Base-by-base conservation (phyloP, 2,888 invertebrate genomes). In the Timema cristinae region DNA sequence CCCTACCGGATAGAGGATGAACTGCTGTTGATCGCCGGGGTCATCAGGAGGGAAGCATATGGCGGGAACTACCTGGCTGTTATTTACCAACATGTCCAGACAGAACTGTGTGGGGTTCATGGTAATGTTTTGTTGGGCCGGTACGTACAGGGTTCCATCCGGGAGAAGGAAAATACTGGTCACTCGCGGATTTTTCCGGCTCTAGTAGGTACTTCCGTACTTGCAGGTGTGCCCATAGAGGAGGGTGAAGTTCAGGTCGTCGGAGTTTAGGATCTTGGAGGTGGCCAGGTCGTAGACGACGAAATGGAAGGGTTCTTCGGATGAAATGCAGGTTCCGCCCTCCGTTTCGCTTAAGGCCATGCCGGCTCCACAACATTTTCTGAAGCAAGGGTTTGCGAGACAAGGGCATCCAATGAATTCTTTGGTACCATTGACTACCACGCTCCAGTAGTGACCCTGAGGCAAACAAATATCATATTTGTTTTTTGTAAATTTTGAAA, bases 81-180 rank as follows among this genome's bases (percentile, higher is more conserved):
- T 54, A 2, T 49, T 49, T 51, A 50, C 50, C 16, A 70, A 54
- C 16, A 50, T 59, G 47, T 74, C 73, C 32, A 73, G 66, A 61
- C 73, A 73, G 72, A 73, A 75, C 61, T 72, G 50, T 51, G 69
- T 69, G 47, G 48, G 50, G 52, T 66, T 59, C 69, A 51, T 67
- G 51, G 52, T 67, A 50, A 48, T 67, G 11, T 69, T 50, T 67
- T 77, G 10, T 32, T 32, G 63, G 0, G 10, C 32, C 48, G 50
- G 56, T 15, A 72, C 52, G 54, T 72, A 50, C 32, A 81, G 73
- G 0, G 74, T 76, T 6, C 82, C 81, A 66, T 81, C 77, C 7
- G 72, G 50, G 50, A 77, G 77, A 0, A 82, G 69, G 1, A 73
- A 73, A 67, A 63, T 78, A 80, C 15, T 70, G 59, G 51, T 81